phyloP scores from a whole-genome alignment of 2,113 vertebrate genomes.

The Redunca redunca region DNA sequence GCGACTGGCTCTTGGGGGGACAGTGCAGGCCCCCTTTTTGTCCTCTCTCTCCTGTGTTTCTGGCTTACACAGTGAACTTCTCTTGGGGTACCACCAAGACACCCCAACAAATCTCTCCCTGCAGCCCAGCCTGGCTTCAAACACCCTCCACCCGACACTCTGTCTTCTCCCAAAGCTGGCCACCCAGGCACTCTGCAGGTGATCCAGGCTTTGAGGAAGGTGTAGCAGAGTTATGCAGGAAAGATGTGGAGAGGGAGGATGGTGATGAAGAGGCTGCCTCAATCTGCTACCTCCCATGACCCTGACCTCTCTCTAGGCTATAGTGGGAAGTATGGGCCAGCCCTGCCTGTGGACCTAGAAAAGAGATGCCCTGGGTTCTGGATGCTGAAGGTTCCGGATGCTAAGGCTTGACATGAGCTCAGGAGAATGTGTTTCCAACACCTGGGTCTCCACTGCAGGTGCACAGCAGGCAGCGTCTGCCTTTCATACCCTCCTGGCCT shows the following conservation, averaged over 20 bases:
- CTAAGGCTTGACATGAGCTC: not conserved
- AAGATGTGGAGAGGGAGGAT: not conserved
- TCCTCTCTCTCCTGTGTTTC: not conserved
- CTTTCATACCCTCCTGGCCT: accelerated
- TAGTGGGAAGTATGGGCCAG: accelerated
- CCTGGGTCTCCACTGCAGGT: too few relatives aligned
- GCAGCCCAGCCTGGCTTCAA: not conserved
- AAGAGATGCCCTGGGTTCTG: not conserved
- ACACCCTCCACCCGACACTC: accelerated
- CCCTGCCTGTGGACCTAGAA: not conserved
- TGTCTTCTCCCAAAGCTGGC: not conserved
- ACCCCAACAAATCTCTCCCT: not conserved
- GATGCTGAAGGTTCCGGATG: not conserved
- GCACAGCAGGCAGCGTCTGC: accelerated
- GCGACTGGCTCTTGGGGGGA: not conserved
- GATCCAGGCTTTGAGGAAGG: not conserved
- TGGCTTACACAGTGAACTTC: not conserved
- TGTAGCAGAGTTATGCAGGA: not conserved
- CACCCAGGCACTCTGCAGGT: accelerated
- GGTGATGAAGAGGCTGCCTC: not conserved
- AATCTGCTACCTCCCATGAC: not conserved
- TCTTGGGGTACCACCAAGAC: not conserved
- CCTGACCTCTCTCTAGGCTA: not conserved
- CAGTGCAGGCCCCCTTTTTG: not conserved
- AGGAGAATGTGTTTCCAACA: not conserved